These are phyloP conservation scores for Alloplasta piceator DNA, from an alignment of 2,888 invertebrate species.

Conservation along the genomic window DNA sequence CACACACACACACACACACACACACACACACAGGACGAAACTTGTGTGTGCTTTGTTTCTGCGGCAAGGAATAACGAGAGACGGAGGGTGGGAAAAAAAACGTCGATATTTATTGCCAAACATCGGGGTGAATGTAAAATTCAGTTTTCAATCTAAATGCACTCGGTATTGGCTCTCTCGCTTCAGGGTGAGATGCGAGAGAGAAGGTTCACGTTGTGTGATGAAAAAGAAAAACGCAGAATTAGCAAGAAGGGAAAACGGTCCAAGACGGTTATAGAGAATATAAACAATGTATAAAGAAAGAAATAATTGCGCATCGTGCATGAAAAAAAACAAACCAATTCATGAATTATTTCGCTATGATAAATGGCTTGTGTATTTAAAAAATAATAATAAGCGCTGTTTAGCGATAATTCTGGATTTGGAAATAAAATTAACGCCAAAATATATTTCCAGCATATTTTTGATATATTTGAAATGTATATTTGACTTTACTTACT, in stretches of 20 bases:
- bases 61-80: constrained; percentile 54
- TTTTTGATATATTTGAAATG: too few relatives aligned
- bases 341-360: too few relatives aligned
- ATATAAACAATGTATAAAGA: constrained; percentile 19
- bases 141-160: constrained; percentile 81
- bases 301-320: too few relatives aligned
- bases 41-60: constrained; percentile 27
- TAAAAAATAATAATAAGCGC: too few relatives aligned
- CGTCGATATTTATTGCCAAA: constrained; percentile 78
- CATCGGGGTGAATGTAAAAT: constrained; percentile 78
- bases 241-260: constrained; percentile 27
- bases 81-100: constrained; percentile 55
- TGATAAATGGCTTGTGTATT: too few relatives aligned
- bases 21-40: too few relatives aligned
- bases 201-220: constrained; percentile 24
- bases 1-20: too few relatives aligned
- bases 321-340: too few relatives aligned
- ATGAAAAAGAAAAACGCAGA: constrained; percentile 42
- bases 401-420: too few relatives aligned
- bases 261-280: constrained; percentile 34
- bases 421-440: too few relatives aligned
- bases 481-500: too few relatives aligned
- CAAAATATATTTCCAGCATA: too few relatives aligned
- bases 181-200: constrained; percentile 42
- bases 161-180: constrained; percentile 69